Evolutionary conservation across 2,888 invertebrate species (phyloP).

Genomic region (Sarcophaga carnaria): DNA sequence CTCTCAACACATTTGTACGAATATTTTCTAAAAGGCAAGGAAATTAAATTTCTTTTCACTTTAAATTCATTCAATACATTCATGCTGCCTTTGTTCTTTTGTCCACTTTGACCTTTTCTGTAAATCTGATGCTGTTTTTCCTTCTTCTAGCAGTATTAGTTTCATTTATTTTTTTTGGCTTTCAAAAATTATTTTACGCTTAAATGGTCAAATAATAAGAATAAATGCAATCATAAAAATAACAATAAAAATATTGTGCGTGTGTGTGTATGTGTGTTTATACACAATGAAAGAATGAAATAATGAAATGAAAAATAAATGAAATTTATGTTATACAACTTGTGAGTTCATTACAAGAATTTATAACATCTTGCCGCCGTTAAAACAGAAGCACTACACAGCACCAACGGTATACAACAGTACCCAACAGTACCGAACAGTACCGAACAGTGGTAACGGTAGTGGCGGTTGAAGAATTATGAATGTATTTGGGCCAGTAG

Average conservation of each 20-base stretch:
- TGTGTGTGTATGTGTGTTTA: too few species aligned
- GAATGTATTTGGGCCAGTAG: not conserved
- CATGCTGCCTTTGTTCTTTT: slow-evolving; percentile 24
- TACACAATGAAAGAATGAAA: slow-evolving; percentile 20
- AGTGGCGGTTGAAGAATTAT: not conserved
- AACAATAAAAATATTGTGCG: not conserved
- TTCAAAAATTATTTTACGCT: slow-evolving; percentile 63
- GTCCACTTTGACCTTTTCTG: slow-evolving; percentile 38
- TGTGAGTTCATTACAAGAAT: slow-evolving; percentile 63
- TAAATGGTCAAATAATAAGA: slow-evolving; percentile 62
- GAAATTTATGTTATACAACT: slow-evolving; percentile 67
- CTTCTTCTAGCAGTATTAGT: slow-evolving; percentile 5
- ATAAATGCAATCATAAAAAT: slow-evolving; percentile 34
- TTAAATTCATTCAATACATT: slow-evolving; percentile 13
- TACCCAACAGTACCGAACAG: slow-evolving; percentile 17
- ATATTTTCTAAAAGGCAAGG: not conserved
- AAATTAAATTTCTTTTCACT: slow-evolving; percentile 33
- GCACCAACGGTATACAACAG: slow-evolving; percentile 16
- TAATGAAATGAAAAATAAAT: slow-evolving; percentile 54
- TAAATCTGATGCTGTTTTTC: too few species aligned
- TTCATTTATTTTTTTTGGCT: not conserved
- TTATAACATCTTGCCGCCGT: slow-evolving; percentile 43
- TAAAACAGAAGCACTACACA: slow-evolving; percentile 7
- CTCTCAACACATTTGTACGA: too few species aligned
- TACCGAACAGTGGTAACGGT: not conserved